phyloP scores from a whole-genome alignment of 2,888 invertebrate species.

The Merodon equestris region DNA sequence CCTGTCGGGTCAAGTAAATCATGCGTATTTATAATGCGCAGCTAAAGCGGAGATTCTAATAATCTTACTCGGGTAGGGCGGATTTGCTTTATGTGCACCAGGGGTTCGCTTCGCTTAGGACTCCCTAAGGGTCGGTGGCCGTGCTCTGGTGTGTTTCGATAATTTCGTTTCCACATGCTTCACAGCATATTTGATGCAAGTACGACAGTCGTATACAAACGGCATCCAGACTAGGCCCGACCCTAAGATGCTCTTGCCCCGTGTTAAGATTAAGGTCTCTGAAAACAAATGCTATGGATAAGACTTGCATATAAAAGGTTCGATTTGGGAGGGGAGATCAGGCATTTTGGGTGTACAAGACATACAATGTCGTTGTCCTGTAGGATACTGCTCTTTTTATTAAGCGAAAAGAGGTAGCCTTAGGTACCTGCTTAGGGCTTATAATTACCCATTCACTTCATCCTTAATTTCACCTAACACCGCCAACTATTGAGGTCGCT shows the following conservation, averaged over 20 bases:
- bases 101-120: constrained; percentile 87
- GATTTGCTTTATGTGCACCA: constrained; percentile 85
- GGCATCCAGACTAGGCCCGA: constrained; percentile 86
- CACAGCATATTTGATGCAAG: constrained; percentile 87
- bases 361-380: constrained; percentile 87
- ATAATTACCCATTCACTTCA: not conserved
- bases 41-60: constrained; percentile 80
- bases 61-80: not conserved
- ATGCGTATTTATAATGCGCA: constrained; percentile 89
- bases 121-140: constrained; percentile 82
- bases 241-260: constrained; percentile 82
- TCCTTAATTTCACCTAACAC: not conserved
- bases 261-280: constrained; percentile 83
- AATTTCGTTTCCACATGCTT: constrained; percentile 89
- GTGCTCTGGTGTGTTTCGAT: constrained; percentile 79
- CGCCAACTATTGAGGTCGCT: too few relatives aligned
- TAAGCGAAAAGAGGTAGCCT: not conserved
- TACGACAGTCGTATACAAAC: constrained; percentile 86
- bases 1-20: constrained; percentile 88
- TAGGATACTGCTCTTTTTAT: constrained; percentile 82
- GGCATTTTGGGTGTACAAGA: constrained; percentile 81
- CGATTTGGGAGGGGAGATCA: not conserved
- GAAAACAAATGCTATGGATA: constrained; percentile 85
- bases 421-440: constrained; percentile 20
- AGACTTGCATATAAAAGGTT: constrained; percentile 39